Evolutionary conservation across 2,888 invertebrate genomes (phyloP), one percentile per base, ranked within the genome.

Genomic region (Cryptops parisi): DNA sequence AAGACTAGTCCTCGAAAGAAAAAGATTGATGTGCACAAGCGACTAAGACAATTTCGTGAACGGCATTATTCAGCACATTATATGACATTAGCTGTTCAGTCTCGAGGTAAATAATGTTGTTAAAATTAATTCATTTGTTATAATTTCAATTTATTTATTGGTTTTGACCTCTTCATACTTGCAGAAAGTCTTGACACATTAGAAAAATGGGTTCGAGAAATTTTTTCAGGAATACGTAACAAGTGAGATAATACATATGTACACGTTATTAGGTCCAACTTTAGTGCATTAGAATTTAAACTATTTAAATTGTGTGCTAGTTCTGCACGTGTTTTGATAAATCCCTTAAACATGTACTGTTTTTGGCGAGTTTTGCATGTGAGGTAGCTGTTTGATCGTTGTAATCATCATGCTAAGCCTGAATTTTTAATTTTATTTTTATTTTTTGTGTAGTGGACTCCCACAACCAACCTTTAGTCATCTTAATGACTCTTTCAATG

Each of bases 51-150:
- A 54, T 90, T 88, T 63, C 73, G 84, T 38, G 73, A 76, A 62
- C 72, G 80, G 22, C 82, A 88, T 67, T 93, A 93, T 64, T 84
- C 86, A 38, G 85, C 87, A 6, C 81, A 90, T 63, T 76, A 84
- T 59, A 91, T 93, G 89, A 88, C 83, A 6, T 69, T 91, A 2
- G 83, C 84, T 44, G 76, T 90, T 21, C 87, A 88, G 72, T 65
- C 68, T n/a, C 63, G 64, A 59, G 65, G 65, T 65, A 17, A 38
- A 23, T 9, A 33, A 33, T 9, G 15, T 33, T 33, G 6, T 33
- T 33, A 33, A 9, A 33, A 38, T 39, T 38, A 3, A 27, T 25
- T n/a, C 22, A 21, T 27, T 33, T 2, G 12, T 50, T 40, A 39
- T 46, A 21, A 47, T 22, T 39, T 4, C 17, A 23, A 54, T 44